Percentiles rank a stretch among this genome's conserved stretches.
phyloP scores from a whole-genome alignment of 2,113 vertebrate species.

The Festucalex cinctus region DNA sequence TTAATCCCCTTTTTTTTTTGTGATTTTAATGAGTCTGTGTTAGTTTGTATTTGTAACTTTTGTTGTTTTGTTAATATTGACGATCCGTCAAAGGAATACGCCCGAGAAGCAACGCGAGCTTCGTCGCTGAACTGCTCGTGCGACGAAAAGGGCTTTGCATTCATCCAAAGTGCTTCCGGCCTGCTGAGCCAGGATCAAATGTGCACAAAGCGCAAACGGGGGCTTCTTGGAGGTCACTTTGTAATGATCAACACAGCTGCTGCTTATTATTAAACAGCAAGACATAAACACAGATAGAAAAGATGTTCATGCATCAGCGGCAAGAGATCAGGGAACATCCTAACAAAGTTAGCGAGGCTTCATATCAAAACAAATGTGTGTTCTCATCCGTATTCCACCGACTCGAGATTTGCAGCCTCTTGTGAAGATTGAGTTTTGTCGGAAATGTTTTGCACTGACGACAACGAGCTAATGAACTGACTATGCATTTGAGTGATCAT shows the following conservation, averaged over 20 bases:
- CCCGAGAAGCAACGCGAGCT: neutral
- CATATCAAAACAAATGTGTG: neutral
- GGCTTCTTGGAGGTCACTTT: neutral
- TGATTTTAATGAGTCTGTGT: conserved; percentile 17
- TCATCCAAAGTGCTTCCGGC: conserved; percentile 16
- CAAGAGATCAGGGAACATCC: neutral
- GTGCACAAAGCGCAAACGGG: conserved; percentile 24
- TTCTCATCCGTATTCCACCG: neutral
- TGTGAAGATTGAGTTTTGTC: conserved; percentile 3
- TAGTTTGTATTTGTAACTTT: neutral
- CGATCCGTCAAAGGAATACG: conserved; percentile 15
- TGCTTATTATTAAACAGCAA: conserved; percentile 3
- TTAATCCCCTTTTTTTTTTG: conserved; percentile 33
- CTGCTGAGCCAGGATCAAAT: conserved; percentile 19
- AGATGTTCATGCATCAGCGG: neutral
- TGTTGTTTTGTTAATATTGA: conserved; percentile 8
- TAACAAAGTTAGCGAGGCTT: neutral
- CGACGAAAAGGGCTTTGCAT: conserved; percentile 20
- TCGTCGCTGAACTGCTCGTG: neutral
- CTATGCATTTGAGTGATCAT: conserved; percentile 60
- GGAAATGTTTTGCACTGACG: conserved; percentile 9
- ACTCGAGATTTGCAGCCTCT: neutral
- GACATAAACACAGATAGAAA: neutral
- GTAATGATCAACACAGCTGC: conserved; percentile 16
- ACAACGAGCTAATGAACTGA: conserved; percentile 15